phyloP scores from a whole-genome alignment of 2,888 invertebrate species.

The Papilio gigon region DNA sequence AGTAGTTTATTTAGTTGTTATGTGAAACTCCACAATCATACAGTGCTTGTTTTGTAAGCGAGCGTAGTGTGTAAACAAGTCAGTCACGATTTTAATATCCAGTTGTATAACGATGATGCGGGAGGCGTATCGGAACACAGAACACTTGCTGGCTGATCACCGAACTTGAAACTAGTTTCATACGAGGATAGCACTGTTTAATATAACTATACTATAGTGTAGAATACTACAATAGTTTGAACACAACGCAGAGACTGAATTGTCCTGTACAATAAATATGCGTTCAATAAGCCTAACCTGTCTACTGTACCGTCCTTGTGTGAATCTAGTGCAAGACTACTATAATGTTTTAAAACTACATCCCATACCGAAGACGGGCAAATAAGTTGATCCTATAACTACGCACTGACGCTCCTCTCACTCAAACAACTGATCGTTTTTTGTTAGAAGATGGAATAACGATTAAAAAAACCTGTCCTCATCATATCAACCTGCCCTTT shows the following conservation, averaged over 20 bases:
- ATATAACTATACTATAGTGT: background rate
- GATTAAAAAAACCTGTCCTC: no score
- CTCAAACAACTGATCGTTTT: no score
- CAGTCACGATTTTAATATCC: conserved; percentile 23
- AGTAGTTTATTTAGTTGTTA: background rate
- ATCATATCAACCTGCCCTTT: background rate
- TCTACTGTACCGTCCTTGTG: no score
- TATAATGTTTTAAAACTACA: no score
- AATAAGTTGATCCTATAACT: no score
- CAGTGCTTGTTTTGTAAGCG: conserved; percentile 1
- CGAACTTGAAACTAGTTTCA: background rate
- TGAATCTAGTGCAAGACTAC: no score
- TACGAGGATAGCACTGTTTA: background rate
- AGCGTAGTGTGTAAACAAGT: conserved; percentile 5
- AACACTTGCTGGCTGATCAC: conserved; percentile 13
- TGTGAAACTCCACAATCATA: background rate
- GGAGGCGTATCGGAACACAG: conserved; percentile 24
- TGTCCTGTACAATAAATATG: no score
- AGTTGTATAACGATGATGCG: conserved; percentile 20
- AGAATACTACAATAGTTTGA: background rate
- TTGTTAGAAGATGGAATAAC: no score
- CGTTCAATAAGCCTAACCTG: no score
- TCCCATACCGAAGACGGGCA: no score
- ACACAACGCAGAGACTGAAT: no score
- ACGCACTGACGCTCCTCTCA: no score